These are phyloP conservation scores for Physella acuta DNA, from an alignment of 1,140 invertebrate species.

Conservation along the genomic window DNA sequence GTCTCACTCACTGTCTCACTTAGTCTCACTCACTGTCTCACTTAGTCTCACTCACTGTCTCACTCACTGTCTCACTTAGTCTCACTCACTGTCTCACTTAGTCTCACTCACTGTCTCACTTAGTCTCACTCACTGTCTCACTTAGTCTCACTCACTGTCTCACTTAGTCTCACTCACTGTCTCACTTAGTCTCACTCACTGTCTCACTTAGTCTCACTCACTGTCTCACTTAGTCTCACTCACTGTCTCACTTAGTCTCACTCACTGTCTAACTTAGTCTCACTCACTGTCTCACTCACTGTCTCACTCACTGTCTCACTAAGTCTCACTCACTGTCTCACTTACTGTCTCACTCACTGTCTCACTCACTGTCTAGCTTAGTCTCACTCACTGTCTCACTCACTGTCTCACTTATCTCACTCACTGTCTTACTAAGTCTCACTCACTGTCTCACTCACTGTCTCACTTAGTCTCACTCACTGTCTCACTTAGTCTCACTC, in stretches of 20 bases:
- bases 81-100: not conserved
- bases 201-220: not conserved
- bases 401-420: not conserved
- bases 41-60: not conserved
- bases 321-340: not conserved
- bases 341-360: not conserved
- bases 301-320: not conserved
- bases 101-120: slow-evolving; percentile 9
- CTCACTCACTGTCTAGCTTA: not conserved
- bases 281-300: not conserved
- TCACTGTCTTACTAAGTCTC: not conserved
- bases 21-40: slow-evolving; percentile 1
- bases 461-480: not conserved
- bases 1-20: not conserved
- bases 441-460: not conserved
- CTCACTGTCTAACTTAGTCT: not conserved
- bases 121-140: not conserved
- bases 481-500: not conserved
- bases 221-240: not conserved
- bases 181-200: not conserved
- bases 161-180: not conserved
- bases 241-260: not conserved
- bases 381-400: not conserved
- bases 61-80: not conserved
- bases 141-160: slow-evolving; percentile 7